Evolutionary conservation across 2,888 invertebrate species (phyloP).

Genomic region (Heliconius hortense): DNA sequence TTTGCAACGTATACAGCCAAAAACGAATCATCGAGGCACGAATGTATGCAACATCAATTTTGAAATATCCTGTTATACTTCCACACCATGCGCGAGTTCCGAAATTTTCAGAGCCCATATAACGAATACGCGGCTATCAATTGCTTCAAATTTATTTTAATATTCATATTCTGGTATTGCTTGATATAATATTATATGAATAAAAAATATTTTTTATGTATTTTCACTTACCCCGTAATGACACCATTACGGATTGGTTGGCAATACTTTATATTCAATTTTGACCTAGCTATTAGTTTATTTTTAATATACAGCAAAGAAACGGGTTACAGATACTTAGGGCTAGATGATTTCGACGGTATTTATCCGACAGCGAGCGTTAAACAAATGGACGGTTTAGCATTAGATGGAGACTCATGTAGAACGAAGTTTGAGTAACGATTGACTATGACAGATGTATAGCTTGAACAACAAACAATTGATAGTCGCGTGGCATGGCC

Average conservation of each 20-base stretch:
- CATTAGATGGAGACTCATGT: neutral
- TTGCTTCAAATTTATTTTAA: slow-evolving; percentile 33
- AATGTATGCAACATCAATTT: slow-evolving; percentile 38
- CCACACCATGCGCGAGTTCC: slow-evolving; percentile 48
- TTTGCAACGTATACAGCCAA: slow-evolving; percentile 34
- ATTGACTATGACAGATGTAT: neutral
- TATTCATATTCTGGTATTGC: neutral
- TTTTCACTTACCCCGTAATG: no score
- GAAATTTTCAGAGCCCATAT: slow-evolving; percentile 37
- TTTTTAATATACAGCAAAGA: neutral
- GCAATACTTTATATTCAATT: no score
- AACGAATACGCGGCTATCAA: slow-evolving; percentile 51
- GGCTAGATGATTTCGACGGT: neutral
- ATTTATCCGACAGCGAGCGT: neutral
- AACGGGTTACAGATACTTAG: neutral
- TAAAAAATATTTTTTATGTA: no score
- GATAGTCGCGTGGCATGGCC: slow-evolving; percentile 40
- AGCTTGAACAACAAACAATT: slow-evolving; percentile 29
- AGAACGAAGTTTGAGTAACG: neutral
- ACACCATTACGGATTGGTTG: no score
- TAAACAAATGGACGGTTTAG: neutral
- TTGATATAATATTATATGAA: neutral
- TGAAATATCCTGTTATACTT: slow-evolving; percentile 36
- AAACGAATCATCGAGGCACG: slow-evolving; percentile 31
- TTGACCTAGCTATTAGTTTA: neutral